phyloP scores from a whole-genome alignment of 2,113 vertebrate species.

The Dendropsophus ebraccatus region DNA sequence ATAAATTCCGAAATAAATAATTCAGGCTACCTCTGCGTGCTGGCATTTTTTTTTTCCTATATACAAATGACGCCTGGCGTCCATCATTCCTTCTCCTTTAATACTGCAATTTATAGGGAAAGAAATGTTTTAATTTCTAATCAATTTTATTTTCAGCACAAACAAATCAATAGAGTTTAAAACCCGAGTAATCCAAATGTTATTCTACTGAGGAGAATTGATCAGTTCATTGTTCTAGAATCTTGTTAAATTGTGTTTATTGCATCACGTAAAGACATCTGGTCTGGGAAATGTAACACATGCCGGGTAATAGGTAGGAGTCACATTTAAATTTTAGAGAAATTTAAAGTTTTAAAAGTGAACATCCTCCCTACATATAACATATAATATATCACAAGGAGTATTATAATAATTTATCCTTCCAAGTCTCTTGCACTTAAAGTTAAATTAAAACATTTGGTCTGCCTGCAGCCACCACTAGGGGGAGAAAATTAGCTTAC shows the following conservation, averaged over 20 bases:
- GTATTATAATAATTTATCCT: too few relatives aligned
- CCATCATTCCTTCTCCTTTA: conserved; percentile 40
- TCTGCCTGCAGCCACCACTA: too few relatives aligned
- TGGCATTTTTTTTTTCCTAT: not conserved
- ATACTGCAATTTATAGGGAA: conserved; percentile 22
- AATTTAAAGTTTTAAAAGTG: not conserved
- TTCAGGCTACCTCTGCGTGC: not conserved
- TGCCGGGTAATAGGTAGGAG: not conserved
- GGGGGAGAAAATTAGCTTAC: too few relatives aligned
- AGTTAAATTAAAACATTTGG: too few relatives aligned
- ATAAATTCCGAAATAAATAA: conserved; percentile 52
- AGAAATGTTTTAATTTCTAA: conserved; percentile 41
- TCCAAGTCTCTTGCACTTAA: too few relatives aligned
- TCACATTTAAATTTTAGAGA: not conserved
- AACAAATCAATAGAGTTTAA: conserved; percentile 48
- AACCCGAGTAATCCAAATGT: conserved; percentile 64
- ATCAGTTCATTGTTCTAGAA: conserved; percentile 21
- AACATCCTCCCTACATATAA: not conserved
- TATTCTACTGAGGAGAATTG: conserved; percentile 14
- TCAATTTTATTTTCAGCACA: conserved; percentile 53
- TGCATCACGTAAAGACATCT: not conserved
- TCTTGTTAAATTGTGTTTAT: not conserved
- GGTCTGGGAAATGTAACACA: not conserved
- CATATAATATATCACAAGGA: too few relatives aligned
- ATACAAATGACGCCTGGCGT: not conserved